phyloP scores from a whole-genome alignment of 92 coral and sea anemone species.

The Porites rus region DNA sequence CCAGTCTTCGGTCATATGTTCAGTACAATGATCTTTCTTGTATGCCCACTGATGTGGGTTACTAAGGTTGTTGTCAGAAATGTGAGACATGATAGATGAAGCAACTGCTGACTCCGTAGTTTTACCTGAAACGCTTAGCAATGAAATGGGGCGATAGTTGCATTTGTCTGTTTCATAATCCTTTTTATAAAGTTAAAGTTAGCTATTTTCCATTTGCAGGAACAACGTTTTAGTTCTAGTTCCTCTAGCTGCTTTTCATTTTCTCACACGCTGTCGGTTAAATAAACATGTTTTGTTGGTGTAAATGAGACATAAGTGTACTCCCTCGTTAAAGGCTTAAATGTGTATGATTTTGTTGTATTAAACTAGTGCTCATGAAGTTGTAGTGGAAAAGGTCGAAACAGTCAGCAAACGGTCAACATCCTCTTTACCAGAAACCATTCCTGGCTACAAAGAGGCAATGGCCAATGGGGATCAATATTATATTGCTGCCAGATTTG shows the following conservation, averaged over 20 bases:
- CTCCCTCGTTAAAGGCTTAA: too few species aligned
- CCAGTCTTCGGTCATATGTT: constrained; percentile 22
- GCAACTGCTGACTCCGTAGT: background rate
- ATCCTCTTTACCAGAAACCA: constrained; percentile 34
- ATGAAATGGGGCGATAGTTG: constrained; percentile 17
- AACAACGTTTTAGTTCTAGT: too few species aligned
- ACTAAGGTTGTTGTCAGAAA: background rate
- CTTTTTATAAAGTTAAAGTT: background rate
- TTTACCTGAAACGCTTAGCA: background rate
- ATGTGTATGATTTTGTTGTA: background rate
- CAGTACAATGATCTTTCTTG: constrained; percentile 9
- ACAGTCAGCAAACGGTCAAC: constrained; percentile 45
- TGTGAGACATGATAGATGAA: constrained; percentile 3
- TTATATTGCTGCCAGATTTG: constrained; percentile 86
- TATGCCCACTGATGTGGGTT: constrained; percentile 15
- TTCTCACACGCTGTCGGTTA: too few species aligned
- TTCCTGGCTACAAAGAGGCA: constrained; percentile 53
- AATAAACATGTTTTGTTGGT: too few species aligned
- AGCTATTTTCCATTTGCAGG: background rate
- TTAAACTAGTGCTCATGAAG: constrained; percentile 66
- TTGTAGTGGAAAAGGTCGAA: constrained; percentile 70
- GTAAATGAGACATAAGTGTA: too few species aligned
- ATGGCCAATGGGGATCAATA: constrained; percentile 42
- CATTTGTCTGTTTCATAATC: background rate
- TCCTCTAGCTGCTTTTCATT: too few species aligned